Conservation (phyloP, 2,797 vertebrate species). For the Paramormyrops hopkinsi region DNA sequence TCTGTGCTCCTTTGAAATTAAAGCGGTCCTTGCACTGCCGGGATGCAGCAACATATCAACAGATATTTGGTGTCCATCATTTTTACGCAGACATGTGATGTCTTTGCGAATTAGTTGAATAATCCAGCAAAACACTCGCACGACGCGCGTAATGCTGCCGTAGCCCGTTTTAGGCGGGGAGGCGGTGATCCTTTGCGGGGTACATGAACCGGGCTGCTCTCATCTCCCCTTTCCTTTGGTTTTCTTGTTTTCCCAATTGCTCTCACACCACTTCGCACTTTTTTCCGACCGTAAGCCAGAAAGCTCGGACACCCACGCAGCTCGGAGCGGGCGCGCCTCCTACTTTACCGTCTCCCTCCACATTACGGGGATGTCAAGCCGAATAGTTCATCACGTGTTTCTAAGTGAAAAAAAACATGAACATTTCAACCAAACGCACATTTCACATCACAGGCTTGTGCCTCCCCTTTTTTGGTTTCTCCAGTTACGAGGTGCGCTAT, state of each 20-base stretch:
- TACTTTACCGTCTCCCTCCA: not conserved
- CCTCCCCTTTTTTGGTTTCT: not conserved
- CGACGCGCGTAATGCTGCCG: not conserved
- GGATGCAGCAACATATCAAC: not conserved
- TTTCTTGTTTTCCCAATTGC: not conserved
- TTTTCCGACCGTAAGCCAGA: not conserved
- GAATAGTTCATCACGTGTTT: not conserved
- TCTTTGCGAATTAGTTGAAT: not conserved
- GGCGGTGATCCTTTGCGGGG: not conserved
- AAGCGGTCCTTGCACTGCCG: not conserved
- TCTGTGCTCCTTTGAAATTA: not conserved
- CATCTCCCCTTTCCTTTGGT: not conserved
- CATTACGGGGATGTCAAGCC: not conserved
- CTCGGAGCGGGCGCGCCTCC: not conserved
- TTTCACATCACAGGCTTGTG: not conserved
- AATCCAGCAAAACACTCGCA: conserved; percentile 1
- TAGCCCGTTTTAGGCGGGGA: not conserved
- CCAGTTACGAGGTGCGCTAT: not conserved
- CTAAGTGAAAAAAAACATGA: not conserved
- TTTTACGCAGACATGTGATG: not conserved
- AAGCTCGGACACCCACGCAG: conserved; percentile 1
- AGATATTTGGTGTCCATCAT: not conserved
- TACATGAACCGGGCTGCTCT: not conserved
- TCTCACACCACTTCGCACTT: not conserved
- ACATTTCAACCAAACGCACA: not conserved